Percentiles rank a stretch among this genome's conserved stretches.
Conservation (phyloP, 2,797 vertebrate species). For the Silurus aristotelis region DNA sequence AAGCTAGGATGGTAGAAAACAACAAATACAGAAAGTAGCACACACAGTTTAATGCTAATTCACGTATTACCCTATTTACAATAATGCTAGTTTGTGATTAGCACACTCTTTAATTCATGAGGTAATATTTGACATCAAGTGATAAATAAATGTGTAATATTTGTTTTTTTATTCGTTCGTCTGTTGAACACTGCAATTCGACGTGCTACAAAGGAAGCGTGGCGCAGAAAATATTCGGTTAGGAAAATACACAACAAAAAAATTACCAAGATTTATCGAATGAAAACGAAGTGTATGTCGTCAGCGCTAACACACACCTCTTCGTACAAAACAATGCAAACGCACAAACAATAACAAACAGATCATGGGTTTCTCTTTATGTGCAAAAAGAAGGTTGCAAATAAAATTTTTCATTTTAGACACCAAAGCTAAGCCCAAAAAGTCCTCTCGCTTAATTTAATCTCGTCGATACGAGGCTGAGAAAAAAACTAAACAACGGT, state of each 20-base stretch:
- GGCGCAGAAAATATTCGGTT: slow-evolving; percentile 12
- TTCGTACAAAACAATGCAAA: not conserved
- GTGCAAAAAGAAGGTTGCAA: not conserved
- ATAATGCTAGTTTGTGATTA: not conserved
- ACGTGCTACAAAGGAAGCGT: slow-evolving; percentile 2
- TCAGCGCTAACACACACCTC: not conserved
- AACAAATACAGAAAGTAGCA: not conserved
- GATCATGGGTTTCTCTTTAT: not conserved
- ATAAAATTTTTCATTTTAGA: not conserved
- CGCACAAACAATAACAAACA: slow-evolving; percentile 4
- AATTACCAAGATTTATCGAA: not conserved
- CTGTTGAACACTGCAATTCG: not conserved
- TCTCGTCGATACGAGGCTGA: not conserved
- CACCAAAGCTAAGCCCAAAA: not conserved
- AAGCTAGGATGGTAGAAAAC: not conserved
- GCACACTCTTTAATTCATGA: not conserved
- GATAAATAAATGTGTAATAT: not conserved
- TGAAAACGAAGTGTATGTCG: not conserved
- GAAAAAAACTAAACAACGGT: not conserved
- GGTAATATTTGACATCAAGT: not conserved
- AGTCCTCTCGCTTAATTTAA: not conserved
- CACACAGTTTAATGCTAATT: not conserved
- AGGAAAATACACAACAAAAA: not conserved
- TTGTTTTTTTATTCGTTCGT: not conserved
- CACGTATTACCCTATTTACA: not conserved